Evolutionary conservation across 2,113 vertebrate species (phyloP).

Genomic region (Myiozetetes cayanensis): DNA sequence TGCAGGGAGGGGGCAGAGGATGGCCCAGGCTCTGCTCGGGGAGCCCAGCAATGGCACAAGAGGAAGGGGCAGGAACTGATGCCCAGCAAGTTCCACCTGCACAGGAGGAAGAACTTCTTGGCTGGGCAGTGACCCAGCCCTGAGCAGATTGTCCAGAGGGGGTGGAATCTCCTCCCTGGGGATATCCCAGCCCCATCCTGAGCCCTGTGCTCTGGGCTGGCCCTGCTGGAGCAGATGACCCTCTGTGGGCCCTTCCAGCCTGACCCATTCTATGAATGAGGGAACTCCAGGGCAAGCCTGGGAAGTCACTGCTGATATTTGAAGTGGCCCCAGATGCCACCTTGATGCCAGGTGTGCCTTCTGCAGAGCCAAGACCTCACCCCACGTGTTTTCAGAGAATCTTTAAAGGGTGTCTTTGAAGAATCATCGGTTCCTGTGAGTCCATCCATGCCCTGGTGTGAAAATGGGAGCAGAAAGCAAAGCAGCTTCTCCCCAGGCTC

Average conservation of each 20-base stretch:
- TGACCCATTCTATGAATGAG: not conserved
- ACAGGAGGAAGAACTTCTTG: not conserved
- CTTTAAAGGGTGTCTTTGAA: not conserved
- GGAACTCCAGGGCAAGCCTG: not conserved
- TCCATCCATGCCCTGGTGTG: not conserved
- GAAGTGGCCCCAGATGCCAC: not conserved
- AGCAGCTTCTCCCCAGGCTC: not conserved
- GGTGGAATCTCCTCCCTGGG: not conserved
- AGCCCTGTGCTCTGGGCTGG: not conserved
- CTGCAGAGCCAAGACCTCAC: not conserved
- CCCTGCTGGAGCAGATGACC: not conserved
- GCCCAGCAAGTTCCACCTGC: not conserved
- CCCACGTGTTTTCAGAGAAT: not conserved
- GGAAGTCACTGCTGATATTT: not conserved
- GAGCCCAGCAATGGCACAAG: not conserved
- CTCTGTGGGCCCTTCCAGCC: not conserved
- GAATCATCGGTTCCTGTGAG: accelerated
- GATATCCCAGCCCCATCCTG: not conserved
- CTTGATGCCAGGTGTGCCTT: not conserved
- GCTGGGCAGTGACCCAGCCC: not conserved
- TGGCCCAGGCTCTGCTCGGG: not conserved
- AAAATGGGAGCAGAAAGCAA: not conserved
- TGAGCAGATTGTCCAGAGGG: not conserved
- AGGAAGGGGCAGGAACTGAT: not conserved
- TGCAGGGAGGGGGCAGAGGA: not conserved